phyloP scores from a whole-genome alignment of 2,113 vertebrate species.

The Naja naja region DNA sequence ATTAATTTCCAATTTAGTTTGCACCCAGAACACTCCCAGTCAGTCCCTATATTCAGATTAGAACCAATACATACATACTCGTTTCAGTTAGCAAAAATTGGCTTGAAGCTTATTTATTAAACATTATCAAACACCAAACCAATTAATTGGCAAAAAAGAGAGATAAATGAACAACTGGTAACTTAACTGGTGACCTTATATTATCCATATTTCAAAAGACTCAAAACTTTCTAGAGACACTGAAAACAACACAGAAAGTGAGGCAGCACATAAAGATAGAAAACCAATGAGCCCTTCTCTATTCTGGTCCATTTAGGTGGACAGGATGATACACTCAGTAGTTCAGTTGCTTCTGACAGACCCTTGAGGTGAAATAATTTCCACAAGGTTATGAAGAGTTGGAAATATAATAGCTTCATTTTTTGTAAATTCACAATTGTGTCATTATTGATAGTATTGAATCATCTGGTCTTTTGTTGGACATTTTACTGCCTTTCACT shows the following conservation, averaged over 20 bases:
- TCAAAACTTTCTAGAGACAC: not conserved
- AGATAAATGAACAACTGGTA: not conserved
- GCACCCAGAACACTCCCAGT: not conserved
- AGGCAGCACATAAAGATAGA: not conserved
- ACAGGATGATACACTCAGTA: not conserved
- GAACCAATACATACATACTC: not conserved
- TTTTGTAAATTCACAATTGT: not conserved
- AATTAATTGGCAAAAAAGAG: not conserved
- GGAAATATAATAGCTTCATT: not conserved
- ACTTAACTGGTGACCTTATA: not conserved
- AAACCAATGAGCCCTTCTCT: not conserved
- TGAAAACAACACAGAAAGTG: not conserved
- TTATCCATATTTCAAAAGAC: not conserved
- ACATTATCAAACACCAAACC: not conserved
- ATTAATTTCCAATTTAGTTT: not conserved
- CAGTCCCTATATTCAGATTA: not conserved
- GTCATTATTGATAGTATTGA: not conserved
- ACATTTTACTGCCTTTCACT: not conserved
- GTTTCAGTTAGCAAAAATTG: not conserved
- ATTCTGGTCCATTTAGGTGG: not conserved
- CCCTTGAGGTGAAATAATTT: not conserved
- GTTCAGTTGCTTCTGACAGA: not conserved
- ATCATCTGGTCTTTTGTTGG: not conserved
- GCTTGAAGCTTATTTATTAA: not conserved
- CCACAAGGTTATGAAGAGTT: not conserved